phyloP scores from a whole-genome alignment of 2,797 vertebrate genomes.

The Onychomys leucogaster region DNA sequence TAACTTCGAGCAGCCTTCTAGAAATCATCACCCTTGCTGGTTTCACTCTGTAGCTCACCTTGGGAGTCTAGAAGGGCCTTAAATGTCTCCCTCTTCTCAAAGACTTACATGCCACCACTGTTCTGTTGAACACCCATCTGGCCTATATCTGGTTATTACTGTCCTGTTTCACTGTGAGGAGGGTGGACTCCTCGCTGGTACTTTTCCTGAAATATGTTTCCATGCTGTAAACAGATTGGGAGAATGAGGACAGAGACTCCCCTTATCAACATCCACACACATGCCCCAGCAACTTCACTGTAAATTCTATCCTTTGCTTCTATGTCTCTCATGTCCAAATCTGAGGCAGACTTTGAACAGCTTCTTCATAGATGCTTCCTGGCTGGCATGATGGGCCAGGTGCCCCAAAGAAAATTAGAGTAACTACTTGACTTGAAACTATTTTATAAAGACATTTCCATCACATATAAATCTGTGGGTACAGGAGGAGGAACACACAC shows the following conservation, averaged over 20 bases:
- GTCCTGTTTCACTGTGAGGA: rapidly evolving
- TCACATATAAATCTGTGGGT: neutral
- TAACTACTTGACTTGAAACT: neutral
- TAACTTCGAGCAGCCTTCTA: neutral
- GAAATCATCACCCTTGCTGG: neutral
- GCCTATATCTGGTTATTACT: neutral
- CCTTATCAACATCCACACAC: neutral
- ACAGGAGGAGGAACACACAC: no score
- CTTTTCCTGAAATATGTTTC: neutral
- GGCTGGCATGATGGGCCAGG: neutral
- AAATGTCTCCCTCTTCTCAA: neutral
- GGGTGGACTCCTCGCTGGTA: neutral
- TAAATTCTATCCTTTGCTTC: neutral
- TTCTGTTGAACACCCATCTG: rapidly evolving
- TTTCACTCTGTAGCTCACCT: neutral
- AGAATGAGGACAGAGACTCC: rapidly evolving
- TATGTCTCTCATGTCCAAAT: neutral
- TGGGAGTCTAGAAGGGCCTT: neutral
- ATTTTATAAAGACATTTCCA: neutral
- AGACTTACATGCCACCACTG: rapidly evolving
- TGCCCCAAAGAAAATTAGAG: neutral
- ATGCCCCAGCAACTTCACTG: neutral
- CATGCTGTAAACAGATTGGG: neutral
- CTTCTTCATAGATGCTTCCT: neutral
- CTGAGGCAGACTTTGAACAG: neutral